Conservation (phyloP, 2,888 invertebrate species). For the Pelosia muscerda region DNA sequence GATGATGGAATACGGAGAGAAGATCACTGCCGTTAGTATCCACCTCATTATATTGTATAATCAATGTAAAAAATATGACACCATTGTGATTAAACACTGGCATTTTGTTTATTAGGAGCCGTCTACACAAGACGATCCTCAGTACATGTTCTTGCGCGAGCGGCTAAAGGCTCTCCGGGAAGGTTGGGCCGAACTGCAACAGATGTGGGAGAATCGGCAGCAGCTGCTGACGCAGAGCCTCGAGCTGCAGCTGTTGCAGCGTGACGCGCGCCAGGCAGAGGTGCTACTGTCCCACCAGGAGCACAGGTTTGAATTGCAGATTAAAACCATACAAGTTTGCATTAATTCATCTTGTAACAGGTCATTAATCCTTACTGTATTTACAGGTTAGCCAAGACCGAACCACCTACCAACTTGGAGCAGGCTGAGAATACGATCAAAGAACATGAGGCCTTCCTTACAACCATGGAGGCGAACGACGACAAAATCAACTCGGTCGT, state of each 20-base stretch:
- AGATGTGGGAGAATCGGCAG: slow-evolving; percentile 99
- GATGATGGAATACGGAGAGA: slow-evolving; percentile 99
- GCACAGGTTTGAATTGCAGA: slow-evolving; percentile 89
- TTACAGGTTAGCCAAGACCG: slow-evolving; percentile 94
- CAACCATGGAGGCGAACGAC: slow-evolving; percentile 99
- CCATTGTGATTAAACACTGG: background rate
- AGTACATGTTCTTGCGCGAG: slow-evolving; percentile 99
- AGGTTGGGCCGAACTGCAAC: slow-evolving; percentile 99
- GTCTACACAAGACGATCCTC: slow-evolving; percentile 97
- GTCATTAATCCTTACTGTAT: slow-evolving; percentile 12
- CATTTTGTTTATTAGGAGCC: slow-evolving; percentile 86
- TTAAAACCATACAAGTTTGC: background rate
- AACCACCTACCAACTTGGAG: slow-evolving; percentile 97
- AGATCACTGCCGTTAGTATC: slow-evolving; percentile 91
- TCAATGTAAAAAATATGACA: background rate
- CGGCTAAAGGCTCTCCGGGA: slow-evolving; percentile 98
- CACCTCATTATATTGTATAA: background rate
- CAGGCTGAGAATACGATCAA: slow-evolving; percentile 99
- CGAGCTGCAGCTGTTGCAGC: slow-evolving; percentile 97
- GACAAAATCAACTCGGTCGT: slow-evolving; percentile 99
- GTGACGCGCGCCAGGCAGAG: slow-evolving; percentile 99
- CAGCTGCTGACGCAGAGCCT: slow-evolving; percentile 97
- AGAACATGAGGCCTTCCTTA: slow-evolving; percentile 99
- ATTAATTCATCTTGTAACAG: slow-evolving; percentile 6
- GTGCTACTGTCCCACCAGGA: slow-evolving; percentile 99